Percentiles rank a stretch among this genome's conserved stretches.
phyloP scores from a whole-genome alignment of 2,797 vertebrate species.

The Clamator glandarius region DNA sequence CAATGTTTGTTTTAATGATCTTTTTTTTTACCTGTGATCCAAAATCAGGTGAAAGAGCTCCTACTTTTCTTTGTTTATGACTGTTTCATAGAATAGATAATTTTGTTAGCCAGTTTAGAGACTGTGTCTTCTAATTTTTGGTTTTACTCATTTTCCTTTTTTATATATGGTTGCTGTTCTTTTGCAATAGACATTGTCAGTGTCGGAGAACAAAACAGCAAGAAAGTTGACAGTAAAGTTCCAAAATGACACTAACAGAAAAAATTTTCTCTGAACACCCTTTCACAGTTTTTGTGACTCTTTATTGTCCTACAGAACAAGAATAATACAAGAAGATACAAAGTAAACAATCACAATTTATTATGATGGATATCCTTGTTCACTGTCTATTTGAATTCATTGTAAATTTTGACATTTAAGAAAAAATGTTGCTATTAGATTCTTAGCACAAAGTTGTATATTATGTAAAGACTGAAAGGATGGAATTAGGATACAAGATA shows the following conservation, averaged over 20 bases:
- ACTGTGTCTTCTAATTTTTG: not conserved
- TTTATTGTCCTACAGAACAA: not conserved
- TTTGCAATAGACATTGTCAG: not conserved
- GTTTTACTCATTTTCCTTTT: not conserved
- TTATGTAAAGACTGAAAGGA: constrained; percentile 6
- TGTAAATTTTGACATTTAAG: constrained; percentile 32
- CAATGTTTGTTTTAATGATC: not conserved
- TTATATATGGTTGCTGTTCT: not conserved
- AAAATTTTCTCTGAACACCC: not conserved
- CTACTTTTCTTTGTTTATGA: not conserved
- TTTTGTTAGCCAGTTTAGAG: not conserved
- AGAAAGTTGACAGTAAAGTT: not conserved
- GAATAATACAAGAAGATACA: not conserved
- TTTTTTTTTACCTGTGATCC: not conserved
- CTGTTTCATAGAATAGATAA: not conserved
- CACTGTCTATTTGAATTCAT: not conserved
- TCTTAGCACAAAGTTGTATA: not conserved
- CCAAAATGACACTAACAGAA: not conserved
- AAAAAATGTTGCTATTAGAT: not conserved
- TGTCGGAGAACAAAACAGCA: not conserved
- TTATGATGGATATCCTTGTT: constrained; percentile 29
- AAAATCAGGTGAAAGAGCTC: not conserved
- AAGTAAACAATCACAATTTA: not conserved
- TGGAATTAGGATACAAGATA: not conserved
- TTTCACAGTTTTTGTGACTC: not conserved